Conservation (phyloP, 2,888 invertebrate species). For the Resseliella maxima region DNA sequence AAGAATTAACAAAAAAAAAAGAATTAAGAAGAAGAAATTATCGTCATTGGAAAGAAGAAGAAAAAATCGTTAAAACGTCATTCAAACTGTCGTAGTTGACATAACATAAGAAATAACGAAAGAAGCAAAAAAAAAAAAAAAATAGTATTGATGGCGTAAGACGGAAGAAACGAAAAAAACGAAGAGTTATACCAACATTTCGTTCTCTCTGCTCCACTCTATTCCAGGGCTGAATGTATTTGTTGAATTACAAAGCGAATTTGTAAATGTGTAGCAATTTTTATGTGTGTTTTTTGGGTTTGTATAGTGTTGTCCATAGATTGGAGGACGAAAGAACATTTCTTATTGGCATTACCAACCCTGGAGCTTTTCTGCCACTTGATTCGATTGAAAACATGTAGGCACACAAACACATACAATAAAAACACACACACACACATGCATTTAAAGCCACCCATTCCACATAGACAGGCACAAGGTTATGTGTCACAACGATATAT, state of each 20-base stretch:
- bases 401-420: neutral
- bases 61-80: conserved; percentile 55
- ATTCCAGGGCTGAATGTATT: neutral
- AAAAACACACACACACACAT: neutral
- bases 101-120: neutral
- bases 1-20: neutral
- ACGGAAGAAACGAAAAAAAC: neutral
- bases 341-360: neutral
- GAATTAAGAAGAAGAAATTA: neutral
- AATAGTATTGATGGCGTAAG: neutral
- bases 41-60: neutral
- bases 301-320: too few species aligned
- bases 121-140: neutral
- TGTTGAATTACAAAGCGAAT: neutral
- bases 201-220: neutral
- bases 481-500: conserved; percentile 29
- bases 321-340: neutral
- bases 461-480: conserved; percentile 42
- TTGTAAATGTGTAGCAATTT: neutral
- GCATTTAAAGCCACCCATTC: conserved; percentile 4
- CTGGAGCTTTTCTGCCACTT: conserved; percentile 28
- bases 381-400: conserved; percentile 30
- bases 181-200: neutral
- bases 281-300: neutral
- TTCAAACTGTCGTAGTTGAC: conserved; percentile 39